Evolutionary conservation across 2,113 vertebrate species (phyloP).

Genomic region (Melanotaenia duboulayi): DNA sequence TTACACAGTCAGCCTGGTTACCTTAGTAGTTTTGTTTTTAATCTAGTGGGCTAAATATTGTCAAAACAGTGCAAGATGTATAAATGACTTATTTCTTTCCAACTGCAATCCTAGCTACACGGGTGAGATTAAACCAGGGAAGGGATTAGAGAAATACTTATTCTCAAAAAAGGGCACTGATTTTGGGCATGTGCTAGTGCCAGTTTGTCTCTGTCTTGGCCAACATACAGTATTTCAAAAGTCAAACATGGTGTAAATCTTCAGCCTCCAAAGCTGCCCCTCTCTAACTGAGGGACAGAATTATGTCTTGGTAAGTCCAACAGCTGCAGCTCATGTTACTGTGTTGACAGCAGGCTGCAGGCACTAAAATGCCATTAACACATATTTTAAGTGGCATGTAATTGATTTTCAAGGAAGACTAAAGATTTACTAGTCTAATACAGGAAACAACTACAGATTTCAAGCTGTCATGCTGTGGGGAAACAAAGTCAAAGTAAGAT

Average conservation of each 20-base stretch:
- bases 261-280: conserved; percentile 17
- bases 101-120: not conserved
- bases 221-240: conserved; percentile 18
- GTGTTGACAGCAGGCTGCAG: conserved; percentile 55
- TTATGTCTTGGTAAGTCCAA: conserved; percentile 44
- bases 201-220: conserved; percentile 5
- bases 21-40: not conserved
- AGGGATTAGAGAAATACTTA: conserved; percentile 4
- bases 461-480: conserved; percentile 19
- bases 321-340: conserved; percentile 68
- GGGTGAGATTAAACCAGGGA: conserved; percentile 12
- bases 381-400: conserved; percentile 69
- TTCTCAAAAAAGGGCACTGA: not conserved
- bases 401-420: conserved; percentile 72
- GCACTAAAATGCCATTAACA: conserved; percentile 66
- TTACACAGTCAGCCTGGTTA: not conserved
- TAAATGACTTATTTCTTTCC: not conserved
- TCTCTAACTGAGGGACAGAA: conserved; percentile 50
- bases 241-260: conserved; percentile 27
- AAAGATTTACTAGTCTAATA: conserved; percentile 64
- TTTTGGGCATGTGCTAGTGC: conserved; percentile 19
- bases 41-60: not conserved
- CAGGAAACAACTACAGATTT: conserved; percentile 40
- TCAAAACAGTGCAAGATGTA: conserved; percentile 6
- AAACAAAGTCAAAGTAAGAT: conserved; percentile 34